A percentile compares a stretch with the other conserved stretches of the same genome.
Evolutionary conservation across 2,113 vertebrate genomes (phyloP).

Genomic region (Pteropus alecto): DNA sequence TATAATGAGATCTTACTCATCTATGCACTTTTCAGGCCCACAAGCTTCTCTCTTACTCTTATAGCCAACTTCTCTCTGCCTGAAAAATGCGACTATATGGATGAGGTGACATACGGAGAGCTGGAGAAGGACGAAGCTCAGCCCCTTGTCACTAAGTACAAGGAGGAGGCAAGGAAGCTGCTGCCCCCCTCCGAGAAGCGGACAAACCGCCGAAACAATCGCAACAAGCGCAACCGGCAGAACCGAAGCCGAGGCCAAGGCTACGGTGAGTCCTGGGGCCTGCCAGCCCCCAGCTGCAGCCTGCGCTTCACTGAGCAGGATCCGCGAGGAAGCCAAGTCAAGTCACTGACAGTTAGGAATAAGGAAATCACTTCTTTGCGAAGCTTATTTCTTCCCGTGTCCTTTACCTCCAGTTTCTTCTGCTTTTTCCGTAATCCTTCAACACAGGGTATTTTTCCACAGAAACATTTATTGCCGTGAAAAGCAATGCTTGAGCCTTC

Average conservation of each 20-base stretch:
- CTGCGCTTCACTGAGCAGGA: neutral
- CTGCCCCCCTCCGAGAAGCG: conserved; percentile 87
- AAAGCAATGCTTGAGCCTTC: neutral
- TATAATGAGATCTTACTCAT: neutral
- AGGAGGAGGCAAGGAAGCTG: conserved; percentile 86
- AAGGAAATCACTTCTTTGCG: neutral
- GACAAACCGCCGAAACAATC: conserved; percentile 79
- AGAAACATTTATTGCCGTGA: neutral
- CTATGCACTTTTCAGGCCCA: conserved; percentile 16
- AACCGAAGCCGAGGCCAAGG: conserved; percentile 77
- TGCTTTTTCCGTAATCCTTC: neutral
- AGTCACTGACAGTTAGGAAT: neutral
- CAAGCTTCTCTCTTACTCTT: conserved; percentile 35
- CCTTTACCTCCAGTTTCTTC: neutral
- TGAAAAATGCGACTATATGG: conserved; percentile 85
- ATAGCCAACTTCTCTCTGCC: conserved; percentile 92
- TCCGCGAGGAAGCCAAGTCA: neutral
- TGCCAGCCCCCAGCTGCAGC: neutral
- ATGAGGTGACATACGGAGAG: conserved; percentile 89
- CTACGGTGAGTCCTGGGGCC: conserved; percentile 65
- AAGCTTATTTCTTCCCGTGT: neutral
- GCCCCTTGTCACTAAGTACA: conserved; percentile 86
- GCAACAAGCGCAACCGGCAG: conserved; percentile 81
- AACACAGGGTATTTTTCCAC: neutral
- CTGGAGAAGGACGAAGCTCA: conserved; percentile 85